phyloP scores from a whole-genome alignment of 2,888 invertebrate genomes.

The Zygogramma bicolorata region DNA sequence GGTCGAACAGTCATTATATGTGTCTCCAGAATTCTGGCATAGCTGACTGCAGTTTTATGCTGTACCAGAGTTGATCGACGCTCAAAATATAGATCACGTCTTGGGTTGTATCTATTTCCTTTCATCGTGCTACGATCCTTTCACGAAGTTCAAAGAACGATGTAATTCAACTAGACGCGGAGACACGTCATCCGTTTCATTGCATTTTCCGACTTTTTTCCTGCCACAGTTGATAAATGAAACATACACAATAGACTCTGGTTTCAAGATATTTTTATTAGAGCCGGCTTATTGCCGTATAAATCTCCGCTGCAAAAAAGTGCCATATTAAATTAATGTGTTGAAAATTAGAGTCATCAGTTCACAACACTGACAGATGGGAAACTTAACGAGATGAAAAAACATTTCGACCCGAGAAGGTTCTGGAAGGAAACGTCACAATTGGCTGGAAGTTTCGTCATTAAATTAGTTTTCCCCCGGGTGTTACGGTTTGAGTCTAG shows the following conservation, averaged over 20 bases:
- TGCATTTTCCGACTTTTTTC: not conserved
- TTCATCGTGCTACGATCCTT: too few relatives aligned
- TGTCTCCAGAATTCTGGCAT: too few relatives aligned
- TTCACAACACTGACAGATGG: slow-evolving; percentile 42
- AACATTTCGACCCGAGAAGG: slow-evolving; percentile 42
- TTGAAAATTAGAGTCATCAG: slow-evolving; percentile 45
- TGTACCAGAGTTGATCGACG: too few relatives aligned
- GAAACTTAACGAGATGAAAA: slow-evolving; percentile 49
- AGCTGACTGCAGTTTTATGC: too few relatives aligned
- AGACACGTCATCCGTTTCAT: not conserved
- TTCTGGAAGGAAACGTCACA: slow-evolving; percentile 47
- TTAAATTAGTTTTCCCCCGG: slow-evolving; percentile 53
- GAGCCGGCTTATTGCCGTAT: slow-evolving; percentile 1
- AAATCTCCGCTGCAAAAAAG: slow-evolving; percentile 23
- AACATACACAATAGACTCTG: slow-evolving; percentile 4
- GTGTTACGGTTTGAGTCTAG: slow-evolving; percentile 39
- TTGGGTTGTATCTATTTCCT: too few relatives aligned
- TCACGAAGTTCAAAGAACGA: too few relatives aligned
- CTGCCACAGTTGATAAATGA: not conserved
- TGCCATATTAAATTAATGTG: slow-evolving; percentile 33
- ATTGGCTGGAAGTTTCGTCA: slow-evolving; percentile 53
- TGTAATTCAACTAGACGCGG: too few relatives aligned
- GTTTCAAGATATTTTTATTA: slow-evolving; percentile 2
- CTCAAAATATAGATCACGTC: too few relatives aligned
- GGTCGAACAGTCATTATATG: too few relatives aligned